Conservation (phyloP, 2,113 vertebrate genomes). For the Tricholaema leucomelas region DNA sequence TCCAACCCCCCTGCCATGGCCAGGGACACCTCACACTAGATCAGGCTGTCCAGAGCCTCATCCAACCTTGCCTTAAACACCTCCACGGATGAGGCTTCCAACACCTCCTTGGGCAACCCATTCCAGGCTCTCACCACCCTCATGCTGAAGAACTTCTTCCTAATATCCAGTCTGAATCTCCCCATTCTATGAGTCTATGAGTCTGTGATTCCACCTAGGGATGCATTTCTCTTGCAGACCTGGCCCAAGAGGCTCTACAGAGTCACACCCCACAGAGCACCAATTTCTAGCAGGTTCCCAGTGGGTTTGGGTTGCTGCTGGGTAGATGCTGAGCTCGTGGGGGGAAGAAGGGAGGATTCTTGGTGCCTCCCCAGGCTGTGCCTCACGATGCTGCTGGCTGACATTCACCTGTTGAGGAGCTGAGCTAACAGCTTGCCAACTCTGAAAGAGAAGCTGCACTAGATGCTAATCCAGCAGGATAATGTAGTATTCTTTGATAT, state of each 20-base stretch:
- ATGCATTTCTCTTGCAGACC: not conserved
- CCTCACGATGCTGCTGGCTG: not conserved
- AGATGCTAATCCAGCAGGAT: slow-evolving; percentile 37
- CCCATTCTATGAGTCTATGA: no score
- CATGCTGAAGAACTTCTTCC: no score
- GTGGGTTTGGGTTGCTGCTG: not conserved
- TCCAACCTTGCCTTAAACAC: no score
- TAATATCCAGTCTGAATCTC: no score
- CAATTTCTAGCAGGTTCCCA: not conserved
- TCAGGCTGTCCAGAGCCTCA: no score
- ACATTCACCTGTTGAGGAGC: not conserved
- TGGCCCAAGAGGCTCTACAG: not conserved
- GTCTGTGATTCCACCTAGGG: not conserved
- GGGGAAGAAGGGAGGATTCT: not conserved
- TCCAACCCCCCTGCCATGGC: no score
- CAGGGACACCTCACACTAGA: no score
- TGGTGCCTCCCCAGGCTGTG: accelerated
- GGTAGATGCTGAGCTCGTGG: not conserved
- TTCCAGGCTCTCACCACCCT: no score
- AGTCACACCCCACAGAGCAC: not conserved
- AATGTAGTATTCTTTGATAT: slow-evolving; percentile 42
- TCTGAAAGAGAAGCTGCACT: not conserved
- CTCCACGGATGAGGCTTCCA: no score
- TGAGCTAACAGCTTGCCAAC: not conserved
- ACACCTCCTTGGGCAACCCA: no score